A percentile compares a stretch with the other conserved stretches of the same genome.
Evolutionary conservation across 2,113 vertebrate species (phyloP).

Genomic region (Lepus americanus): DNA sequence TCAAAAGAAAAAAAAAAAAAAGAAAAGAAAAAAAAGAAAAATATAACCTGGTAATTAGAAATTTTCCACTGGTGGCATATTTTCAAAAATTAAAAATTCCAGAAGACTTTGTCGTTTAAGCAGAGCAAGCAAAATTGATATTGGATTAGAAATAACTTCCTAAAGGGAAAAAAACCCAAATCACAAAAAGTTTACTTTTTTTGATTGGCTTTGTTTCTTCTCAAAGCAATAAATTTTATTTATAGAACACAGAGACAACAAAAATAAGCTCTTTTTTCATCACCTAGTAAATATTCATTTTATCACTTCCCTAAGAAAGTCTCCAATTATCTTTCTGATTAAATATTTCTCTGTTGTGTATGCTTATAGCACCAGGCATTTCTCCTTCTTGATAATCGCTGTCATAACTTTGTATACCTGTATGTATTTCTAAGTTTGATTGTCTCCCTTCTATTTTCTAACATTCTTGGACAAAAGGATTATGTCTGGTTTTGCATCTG

Average conservation of each 20-base stretch:
- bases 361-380: constrained; percentile 16
- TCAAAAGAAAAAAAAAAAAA: too few relatives aligned
- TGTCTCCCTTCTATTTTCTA: constrained; percentile 12
- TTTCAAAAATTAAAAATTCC: constrained; percentile 11
- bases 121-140: background rate
- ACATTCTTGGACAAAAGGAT: constrained; percentile 25
- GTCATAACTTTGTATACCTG: background rate
- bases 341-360: background rate
- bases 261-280: background rate
- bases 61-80: background rate
- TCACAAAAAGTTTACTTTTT: background rate
- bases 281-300: background rate
- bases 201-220: background rate
- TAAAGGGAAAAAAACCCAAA: background rate
- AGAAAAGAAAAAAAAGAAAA: too few relatives aligned
- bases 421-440: constrained; percentile 54
- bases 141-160: background rate
- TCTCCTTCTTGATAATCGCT: constrained; percentile 14
- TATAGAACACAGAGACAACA: background rate
- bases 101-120: background rate
- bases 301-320: background rate
- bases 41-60: background rate
- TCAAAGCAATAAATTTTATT: background rate
- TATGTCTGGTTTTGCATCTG: constrained; percentile 39
- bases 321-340: background rate